Base-by-base conservation (phyloP, 2,113 vertebrate genomes). In the Trematomus loennbergii region DNA sequence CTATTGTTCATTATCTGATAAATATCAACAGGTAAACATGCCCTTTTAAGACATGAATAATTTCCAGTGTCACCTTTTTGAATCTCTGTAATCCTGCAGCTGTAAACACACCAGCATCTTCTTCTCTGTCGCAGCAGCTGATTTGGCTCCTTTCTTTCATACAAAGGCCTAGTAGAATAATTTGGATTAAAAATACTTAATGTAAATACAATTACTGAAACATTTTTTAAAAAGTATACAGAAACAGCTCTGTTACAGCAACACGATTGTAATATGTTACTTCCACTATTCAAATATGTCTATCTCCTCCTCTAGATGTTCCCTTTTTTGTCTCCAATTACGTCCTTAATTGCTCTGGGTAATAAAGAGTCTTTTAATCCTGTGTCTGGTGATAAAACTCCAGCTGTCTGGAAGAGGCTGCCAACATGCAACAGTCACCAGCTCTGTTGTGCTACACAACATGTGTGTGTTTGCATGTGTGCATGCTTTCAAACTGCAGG, bases 351-450 rank as follows among this genome's bases (percentile, higher is more conserved):
- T 90, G 89, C 84, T 91, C 54, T 60, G 69, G 80, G 85, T 92
- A 81, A 90, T 90, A 93, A 94, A 88, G 83, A 90, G 72, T 91
- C 89, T 82, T 91, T 93, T 88, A 91, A 87, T 90, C 71, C 68
- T 57, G 79, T 91, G 75, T 83, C 87, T 92, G 85, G 63, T 87
- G 84, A 91, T 93, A 91, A 91, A 91, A 85, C 36, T 72, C 75
- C 92, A 82, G 89, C 82, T 92, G 91, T 91, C 78, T 88, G 78
- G 65, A 50, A 71, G 78, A 71, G 83, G 78, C 72, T 83, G 79
- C 81, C 75, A 90, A 74, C 66, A 53, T 4, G 79, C 59, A 83
- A 54, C 80, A 83, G 49, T 66, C 77, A 75, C 61, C 72, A 45
- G 25, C 29, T 69, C 62, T 16, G 61, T 82, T 84, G 72, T 54